Base-by-base conservation (phyloP, 2,888 invertebrate species). In the Abrostola triplasia region DNA sequence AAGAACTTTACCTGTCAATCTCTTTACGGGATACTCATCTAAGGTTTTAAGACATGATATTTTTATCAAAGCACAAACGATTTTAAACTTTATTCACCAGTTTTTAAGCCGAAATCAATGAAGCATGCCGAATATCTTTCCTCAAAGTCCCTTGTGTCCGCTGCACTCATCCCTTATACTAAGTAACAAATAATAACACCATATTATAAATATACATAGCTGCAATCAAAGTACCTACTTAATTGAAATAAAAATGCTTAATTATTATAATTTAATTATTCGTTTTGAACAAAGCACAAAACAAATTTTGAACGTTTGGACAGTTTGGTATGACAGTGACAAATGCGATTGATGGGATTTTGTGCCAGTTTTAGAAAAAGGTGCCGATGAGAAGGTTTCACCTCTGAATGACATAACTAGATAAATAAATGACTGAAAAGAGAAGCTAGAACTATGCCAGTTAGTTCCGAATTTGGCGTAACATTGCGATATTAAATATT, bases 81-180 rank as follows among this genome's bases (percentile, higher is more conserved):
- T 53, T 53, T 24, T 7, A 48, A 59, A 47, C 42, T n/a, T 49
- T 68, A 76, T 80, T 84, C 79, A 94, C 94, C 87, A 63, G 88
- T 91, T 89, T 94, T 94, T 5, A 93, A 58, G 37, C 89, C 91
- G 76, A 94, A 92, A 84, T 94, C 94, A 44, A 89, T 73, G 73
- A 93, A 92, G 71, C 94, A 94, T 61, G 92, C 89, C 24, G 87
- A 80, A 79, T 92, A 94, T 82, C 94, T 87, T 38, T 90, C 90
- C 78, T 93, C 93, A 61, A 94, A 94, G 60, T 89, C 87, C 60
- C 94, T 85, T 11, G 77, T 86, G 70, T 93, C 92, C 56, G 79
- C 63, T 68, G 54, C 58, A 73, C 60, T 69, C 78, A 78, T 78
- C 35, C 77, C 78, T 78, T 67, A 67, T 42, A 69, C 80, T 85